Percentiles rank a stretch among this genome's conserved stretches.
These are phyloP conservation scores for Anguilla marmorata DNA, from an alignment of 2,797 vertebrate species.

Conservation along the genomic window DNA sequence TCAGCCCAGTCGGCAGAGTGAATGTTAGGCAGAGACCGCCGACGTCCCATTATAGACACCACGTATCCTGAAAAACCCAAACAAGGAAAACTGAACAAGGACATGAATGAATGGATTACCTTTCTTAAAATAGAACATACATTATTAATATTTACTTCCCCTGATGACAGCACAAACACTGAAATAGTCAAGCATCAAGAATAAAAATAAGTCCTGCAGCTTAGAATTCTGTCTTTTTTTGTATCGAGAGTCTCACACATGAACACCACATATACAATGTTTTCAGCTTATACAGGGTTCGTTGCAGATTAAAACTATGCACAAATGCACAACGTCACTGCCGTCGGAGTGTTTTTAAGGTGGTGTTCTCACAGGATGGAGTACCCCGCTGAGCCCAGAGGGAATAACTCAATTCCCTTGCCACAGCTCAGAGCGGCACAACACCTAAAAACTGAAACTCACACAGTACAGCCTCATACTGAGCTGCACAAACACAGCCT, in stretches of 20 bases:
- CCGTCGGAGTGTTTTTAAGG: not conserved
- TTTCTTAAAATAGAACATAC: not conserved
- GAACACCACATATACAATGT: not conserved
- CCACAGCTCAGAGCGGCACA: not conserved
- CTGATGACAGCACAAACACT: not conserved
- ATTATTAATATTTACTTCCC: not conserved
- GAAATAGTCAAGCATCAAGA: not conserved
- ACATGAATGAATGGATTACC: not conserved
- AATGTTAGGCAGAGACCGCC: slow-evolving; percentile 79
- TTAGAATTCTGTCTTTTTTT: not conserved
- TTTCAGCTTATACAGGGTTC: not conserved
- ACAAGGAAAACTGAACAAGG: slow-evolving; percentile 24
- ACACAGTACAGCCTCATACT: not conserved
- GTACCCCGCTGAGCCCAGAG: too few relatives aligned
- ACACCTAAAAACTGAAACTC: not conserved
- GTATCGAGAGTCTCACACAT: not conserved
- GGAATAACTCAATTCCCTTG: not conserved
- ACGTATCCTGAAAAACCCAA: slow-evolving; percentile 74
- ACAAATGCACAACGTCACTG: not conserved
- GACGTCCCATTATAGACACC: slow-evolving; percentile 86
- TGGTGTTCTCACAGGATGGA: not conserved
- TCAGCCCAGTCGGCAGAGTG: slow-evolving; percentile 70
- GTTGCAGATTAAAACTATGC: not conserved
- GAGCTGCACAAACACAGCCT: not conserved
- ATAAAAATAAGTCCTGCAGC: not conserved